These are phyloP conservation scores for Pterois miles DNA, from an alignment of 2,797 vertebrate genomes.

Conservation along the genomic window DNA sequence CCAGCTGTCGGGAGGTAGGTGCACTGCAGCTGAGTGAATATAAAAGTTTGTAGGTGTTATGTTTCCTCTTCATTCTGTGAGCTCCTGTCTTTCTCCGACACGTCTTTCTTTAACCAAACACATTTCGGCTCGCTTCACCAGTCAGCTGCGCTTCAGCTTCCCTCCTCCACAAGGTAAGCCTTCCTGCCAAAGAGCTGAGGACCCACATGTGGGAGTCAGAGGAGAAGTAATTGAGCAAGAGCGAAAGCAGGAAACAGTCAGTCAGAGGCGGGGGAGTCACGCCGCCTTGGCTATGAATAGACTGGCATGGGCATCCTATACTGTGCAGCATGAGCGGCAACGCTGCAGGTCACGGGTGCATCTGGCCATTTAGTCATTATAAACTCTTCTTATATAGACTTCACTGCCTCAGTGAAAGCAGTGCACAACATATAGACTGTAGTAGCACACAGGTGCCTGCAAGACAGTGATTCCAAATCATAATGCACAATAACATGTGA, in stretches of 20 bases:
- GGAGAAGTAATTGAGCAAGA: slow-evolving; percentile 77
- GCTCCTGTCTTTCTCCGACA: not conserved
- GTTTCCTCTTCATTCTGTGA: slow-evolving; percentile 11
- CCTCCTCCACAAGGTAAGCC: slow-evolving; percentile 70
- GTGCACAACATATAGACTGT: not conserved
- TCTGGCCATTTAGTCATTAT: slow-evolving; percentile 43
- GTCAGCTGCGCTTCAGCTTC: slow-evolving; percentile 43
- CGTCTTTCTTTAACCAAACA: slow-evolving; percentile 42
- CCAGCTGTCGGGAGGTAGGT: slow-evolving; percentile 43
- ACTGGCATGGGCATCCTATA: slow-evolving; percentile 53
- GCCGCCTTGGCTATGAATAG: slow-evolving; percentile 72
- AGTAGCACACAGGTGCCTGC: not conserved
- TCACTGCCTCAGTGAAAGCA: slow-evolving; percentile 7
- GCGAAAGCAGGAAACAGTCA: slow-evolving; percentile 68
- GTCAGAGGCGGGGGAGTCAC: slow-evolving; percentile 63
- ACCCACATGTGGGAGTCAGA: slow-evolving; percentile 78
- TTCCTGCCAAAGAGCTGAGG: slow-evolving; percentile 65
- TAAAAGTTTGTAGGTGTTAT: slow-evolving; percentile 15
- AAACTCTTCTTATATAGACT: slow-evolving; percentile 40
- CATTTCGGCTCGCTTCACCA: slow-evolving; percentile 13
- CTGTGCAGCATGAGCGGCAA: slow-evolving; percentile 37
- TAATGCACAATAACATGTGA: not conserved
- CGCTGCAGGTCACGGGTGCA: slow-evolving; percentile 53
- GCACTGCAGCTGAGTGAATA: slow-evolving; percentile 36
- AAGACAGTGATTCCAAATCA: not conserved